Evolutionary conservation across 92 coral and sea anemone species (phyloP).

Genomic region (Actinernus sp.): DNA sequence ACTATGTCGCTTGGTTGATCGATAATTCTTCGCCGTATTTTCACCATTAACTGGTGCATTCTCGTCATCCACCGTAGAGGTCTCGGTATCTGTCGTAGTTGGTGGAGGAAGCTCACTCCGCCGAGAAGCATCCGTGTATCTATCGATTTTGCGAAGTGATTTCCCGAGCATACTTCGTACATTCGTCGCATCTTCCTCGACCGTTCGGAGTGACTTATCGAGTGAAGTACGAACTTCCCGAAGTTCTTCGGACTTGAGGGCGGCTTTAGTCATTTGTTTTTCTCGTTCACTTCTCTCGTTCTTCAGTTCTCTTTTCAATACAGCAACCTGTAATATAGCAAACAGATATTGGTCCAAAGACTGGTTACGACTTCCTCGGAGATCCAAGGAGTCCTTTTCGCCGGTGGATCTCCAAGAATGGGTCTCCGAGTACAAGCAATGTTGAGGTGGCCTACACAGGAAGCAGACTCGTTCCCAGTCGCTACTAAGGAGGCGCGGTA

Average conservation of each 20-base stretch:
- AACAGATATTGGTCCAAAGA: neutral
- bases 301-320: constrained; percentile 60
- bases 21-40: constrained; percentile 30
- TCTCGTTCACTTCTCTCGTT: constrained; percentile 64
- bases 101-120: constrained; percentile 57
- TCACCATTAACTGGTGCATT: constrained; percentile 16
- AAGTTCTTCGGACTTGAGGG: constrained; percentile 81
- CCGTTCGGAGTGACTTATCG: constrained; percentile 82
- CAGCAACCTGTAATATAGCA: constrained; percentile 45
- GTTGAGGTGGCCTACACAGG: too few relatives aligned
- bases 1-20: constrained; percentile 63
- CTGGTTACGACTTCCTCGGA: too few relatives aligned
- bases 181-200: constrained; percentile 87
- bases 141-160: constrained; percentile 88
- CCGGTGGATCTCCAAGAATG: too few relatives aligned
- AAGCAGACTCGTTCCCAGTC: too few relatives aligned
- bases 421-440: too few relatives aligned
- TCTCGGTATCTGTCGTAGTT: constrained; percentile 72
- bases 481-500: too few relatives aligned
- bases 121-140: constrained; percentile 79
- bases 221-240: constrained; percentile 88
- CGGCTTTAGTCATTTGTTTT: constrained; percentile 59
- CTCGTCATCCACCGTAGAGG: constrained; percentile 57
- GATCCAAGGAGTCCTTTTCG: too few relatives aligned
- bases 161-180: constrained; percentile 92